Percentiles rank a stretch among this genome's conserved stretches.
Evolutionary conservation across 2,797 vertebrate genomes (phyloP).

Genomic region (Cyprinodon diabolis): DNA sequence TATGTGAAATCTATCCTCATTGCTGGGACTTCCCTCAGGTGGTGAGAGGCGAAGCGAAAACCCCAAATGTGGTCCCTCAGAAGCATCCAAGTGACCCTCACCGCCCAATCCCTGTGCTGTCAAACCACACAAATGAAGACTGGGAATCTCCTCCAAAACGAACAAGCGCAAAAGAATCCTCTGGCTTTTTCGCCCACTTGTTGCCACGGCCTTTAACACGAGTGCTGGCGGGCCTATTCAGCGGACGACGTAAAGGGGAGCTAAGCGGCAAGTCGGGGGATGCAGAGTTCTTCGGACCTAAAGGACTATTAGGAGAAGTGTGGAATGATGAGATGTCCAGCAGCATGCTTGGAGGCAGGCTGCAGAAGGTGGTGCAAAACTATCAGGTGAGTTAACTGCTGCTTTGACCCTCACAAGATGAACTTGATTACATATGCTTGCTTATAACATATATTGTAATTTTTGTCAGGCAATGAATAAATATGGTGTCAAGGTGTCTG

Average conservation of each 20-base stretch:
- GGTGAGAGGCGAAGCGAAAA: constrained; percentile 75
- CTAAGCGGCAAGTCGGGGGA: constrained; percentile 51
- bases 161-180: constrained; percentile 47
- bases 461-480: constrained; percentile 80
- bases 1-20: not conserved
- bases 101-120: constrained; percentile 79
- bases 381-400: constrained; percentile 74
- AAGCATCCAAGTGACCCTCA: constrained; percentile 80
- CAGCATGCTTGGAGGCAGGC: constrained; percentile 77
- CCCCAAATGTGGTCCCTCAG: constrained; percentile 75
- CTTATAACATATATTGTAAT: not conserved
- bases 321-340: constrained; percentile 85
- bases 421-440: too few species aligned
- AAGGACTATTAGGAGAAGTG: constrained; percentile 71
- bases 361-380: constrained; percentile 82
- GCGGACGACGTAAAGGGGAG: constrained; percentile 61
- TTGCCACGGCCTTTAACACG: constrained; percentile 72
- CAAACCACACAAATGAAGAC: constrained; percentile 63
- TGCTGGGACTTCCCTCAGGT: constrained; percentile 55
- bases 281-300: constrained; percentile 69
- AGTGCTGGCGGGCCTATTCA: constrained; percentile 74
- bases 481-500: constrained; percentile 72
- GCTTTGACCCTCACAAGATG: not conserved
- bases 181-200: constrained; percentile 68
- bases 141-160: constrained; percentile 19